Base-by-base conservation (phyloP, 2,113 vertebrate species). In the Xerus inauris region DNA sequence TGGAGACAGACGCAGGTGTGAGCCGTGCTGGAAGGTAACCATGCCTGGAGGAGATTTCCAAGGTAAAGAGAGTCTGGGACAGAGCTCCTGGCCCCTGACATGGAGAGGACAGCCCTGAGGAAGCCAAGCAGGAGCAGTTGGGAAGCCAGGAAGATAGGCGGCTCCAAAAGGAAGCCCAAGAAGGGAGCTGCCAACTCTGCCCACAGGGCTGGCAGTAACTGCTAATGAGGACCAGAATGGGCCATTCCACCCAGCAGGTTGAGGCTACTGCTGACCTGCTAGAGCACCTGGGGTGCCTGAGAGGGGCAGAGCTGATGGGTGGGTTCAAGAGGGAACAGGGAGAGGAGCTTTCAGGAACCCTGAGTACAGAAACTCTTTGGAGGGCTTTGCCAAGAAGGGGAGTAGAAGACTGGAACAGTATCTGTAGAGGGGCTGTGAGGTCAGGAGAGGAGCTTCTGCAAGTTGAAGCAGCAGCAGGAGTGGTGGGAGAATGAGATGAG, bases 381-480 rank as follows among this genome's bases (percentile, higher is more conserved):
- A 77, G 87, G 80, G 10, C 12, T 91, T 76, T 92, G 72, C 86
- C 40, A 30, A 54, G 24, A 40, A 30, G 19, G 1, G 45, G 40
- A 75, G 38, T 49, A 75, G 49, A 81, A 32, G 82, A 94, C 89
- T 30, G 82, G 19, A 54, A 79, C 42, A 62, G 81, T 30, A 72
- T 87, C 95, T 83, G 72, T 17, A 97, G 40, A 42, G 14, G 32
- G 28, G 45, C 42, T 24, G 32, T 76, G 85, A 90, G 91, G 82
- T 88, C 92, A 17, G 54, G 84, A 82, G 71, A 75, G 30, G 69
- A 17, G 32, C 51, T 47, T 59, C 35, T 81, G 90, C 73, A 93
- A 90, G 87, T 19, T n/a, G 65, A 83, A 91, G 54, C 6, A 47
- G 64, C 8, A 38, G 87, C 47, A 40, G 10, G 82, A 38, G 1